These are phyloP conservation scores for Meandrina meandrites DNA, from an alignment of 92 coral and sea anemone genomes.

Conservation along the genomic window DNA sequence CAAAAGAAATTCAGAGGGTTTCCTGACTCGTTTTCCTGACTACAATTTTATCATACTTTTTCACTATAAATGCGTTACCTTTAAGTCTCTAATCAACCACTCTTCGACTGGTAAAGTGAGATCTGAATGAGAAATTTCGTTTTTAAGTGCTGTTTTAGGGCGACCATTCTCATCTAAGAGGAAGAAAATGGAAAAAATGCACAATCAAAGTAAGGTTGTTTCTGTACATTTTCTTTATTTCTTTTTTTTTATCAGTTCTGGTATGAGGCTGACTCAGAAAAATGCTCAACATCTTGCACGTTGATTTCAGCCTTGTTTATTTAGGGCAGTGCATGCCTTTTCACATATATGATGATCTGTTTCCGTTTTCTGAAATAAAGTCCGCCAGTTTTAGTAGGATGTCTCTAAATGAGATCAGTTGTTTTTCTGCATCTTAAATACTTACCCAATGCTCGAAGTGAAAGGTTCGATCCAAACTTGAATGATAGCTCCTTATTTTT, in stretches of 20 bases:
- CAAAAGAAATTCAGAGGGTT: too few relatives aligned
- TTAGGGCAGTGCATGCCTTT: too few relatives aligned
- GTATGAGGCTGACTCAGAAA: background rate
- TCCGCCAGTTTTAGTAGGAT: too few relatives aligned
- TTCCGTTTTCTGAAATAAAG: too few relatives aligned
- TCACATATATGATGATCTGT: too few relatives aligned
- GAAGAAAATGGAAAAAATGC: too few relatives aligned
- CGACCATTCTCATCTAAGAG: conserved; percentile 15
- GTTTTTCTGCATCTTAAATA: too few relatives aligned
- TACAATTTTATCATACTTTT: too few relatives aligned
- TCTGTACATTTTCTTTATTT: too few relatives aligned
- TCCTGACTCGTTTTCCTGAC: too few relatives aligned
- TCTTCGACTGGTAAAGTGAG: conserved; percentile 30
- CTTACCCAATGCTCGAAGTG: conserved; percentile 1
- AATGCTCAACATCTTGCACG: background rate
- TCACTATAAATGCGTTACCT: conserved; percentile 19
- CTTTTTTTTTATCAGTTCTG: background rate
- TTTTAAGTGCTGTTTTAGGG: background rate
- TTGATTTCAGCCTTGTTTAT: too few relatives aligned
- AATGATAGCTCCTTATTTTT: background rate
- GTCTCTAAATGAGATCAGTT: too few relatives aligned
- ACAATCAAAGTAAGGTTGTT: background rate
- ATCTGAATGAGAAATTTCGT: conserved; percentile 15
- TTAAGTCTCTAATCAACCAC: conserved; percentile 49
- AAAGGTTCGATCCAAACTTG: conserved; percentile 2